A percentile compares a stretch with the other conserved stretches of the same genome.
These are phyloP conservation scores for Meiosimyza decipiens DNA, from an alignment of 2,888 invertebrate genomes.

Conservation along the genomic window DNA sequence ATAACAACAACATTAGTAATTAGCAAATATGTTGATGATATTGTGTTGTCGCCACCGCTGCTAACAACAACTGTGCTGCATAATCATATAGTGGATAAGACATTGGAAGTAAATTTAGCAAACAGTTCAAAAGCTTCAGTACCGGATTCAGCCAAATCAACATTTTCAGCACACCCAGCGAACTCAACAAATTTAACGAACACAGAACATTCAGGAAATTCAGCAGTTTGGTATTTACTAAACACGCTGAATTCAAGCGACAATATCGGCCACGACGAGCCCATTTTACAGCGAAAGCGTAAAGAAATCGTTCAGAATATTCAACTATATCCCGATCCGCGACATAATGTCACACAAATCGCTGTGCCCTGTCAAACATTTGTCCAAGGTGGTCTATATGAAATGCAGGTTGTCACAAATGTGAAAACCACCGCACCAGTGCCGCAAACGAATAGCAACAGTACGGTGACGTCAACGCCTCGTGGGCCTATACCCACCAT, in stretches of 20 bases:
- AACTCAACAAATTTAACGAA: no score
- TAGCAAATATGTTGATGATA: constrained; percentile 62
- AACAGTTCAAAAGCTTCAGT: no score
- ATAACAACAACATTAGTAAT: constrained; percentile 64
- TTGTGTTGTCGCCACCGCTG: neutral
- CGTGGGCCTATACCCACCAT: neutral
- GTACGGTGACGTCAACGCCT: neutral
- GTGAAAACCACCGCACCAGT: constrained; percentile 50
- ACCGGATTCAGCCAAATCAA: no score
- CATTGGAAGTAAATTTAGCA: no score
- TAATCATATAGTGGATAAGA: neutral
- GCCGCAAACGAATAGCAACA: neutral
- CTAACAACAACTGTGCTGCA: neutral
- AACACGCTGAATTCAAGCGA: neutral
- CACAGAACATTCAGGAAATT: neutral
- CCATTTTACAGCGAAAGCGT: constrained; percentile 53
- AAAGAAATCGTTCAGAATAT: constrained; percentile 63
- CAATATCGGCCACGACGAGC: constrained; percentile 9
- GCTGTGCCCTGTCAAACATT: constrained; percentile 64
- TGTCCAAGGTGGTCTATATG: constrained; percentile 60
- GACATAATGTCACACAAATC: constrained; percentile 62
- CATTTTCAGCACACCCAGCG: neutral
- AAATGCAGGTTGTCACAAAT: constrained; percentile 62
- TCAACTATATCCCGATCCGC: constrained; percentile 61
- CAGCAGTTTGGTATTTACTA: no score